These are phyloP conservation scores for Oxyura jamaicensis DNA, from an alignment of 2,113 vertebrate species.

Conservation along the genomic window DNA sequence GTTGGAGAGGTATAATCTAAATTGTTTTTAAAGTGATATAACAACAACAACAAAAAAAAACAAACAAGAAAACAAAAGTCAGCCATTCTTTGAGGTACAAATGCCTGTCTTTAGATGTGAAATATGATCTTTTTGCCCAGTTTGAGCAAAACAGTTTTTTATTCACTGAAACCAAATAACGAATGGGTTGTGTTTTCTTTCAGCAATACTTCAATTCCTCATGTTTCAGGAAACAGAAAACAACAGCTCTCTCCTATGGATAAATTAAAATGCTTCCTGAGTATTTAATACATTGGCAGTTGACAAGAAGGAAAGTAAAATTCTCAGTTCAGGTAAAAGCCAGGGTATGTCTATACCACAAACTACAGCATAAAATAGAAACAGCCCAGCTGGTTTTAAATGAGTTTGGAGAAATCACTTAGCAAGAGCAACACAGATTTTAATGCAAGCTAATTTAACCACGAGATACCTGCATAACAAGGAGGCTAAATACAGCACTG, in stretches of 20 bases:
- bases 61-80: neutral
- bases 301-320: neutral
- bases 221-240: conserved; percentile 3
- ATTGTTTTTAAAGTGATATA: neutral
- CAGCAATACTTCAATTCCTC: neutral
- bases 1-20: neutral
- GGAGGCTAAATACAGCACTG: neutral
- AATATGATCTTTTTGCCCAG: neutral
- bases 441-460: neutral
- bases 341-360: neutral
- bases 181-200: neutral
- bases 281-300: neutral
- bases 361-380: neutral
- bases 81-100: neutral
- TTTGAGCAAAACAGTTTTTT: neutral
- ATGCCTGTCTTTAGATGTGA: neutral
- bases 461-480: neutral
- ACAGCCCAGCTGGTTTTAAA: neutral
- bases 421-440: neutral
- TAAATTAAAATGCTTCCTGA: neutral
- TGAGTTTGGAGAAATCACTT: neutral
- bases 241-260: neutral
- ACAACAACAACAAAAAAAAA: neutral
- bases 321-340: neutral
- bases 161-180: neutral